Conservation (phyloP, 2,888 invertebrate species). For the Plusia festucae region DNA sequence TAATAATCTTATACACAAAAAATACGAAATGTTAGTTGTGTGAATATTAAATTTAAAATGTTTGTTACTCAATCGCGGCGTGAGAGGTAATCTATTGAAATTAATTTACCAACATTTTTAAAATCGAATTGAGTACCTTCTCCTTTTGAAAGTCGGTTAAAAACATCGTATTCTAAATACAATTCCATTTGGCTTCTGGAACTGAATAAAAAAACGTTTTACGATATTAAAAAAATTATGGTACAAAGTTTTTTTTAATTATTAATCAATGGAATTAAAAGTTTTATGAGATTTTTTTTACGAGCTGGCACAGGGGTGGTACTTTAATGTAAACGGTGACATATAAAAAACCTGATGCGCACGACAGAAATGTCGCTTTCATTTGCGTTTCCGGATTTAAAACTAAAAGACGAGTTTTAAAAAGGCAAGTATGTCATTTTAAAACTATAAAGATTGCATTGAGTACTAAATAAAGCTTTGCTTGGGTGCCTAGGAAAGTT, state of each 20-base stretch:
- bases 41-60: background rate
- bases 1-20: background rate
- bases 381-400: slow-evolving; percentile 7
- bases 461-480: background rate
- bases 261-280: background rate
- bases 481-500: background rate
- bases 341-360: slow-evolving; percentile 6
- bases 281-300: background rate
- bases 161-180: background rate
- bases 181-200: background rate
- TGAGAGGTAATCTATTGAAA: background rate
- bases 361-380: slow-evolving; percentile 3
- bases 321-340: background rate
- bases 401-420: slow-evolving; percentile 3
- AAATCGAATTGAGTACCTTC: too few species aligned
- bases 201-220: background rate
- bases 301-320: background rate
- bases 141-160: too few species aligned
- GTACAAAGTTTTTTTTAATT: background rate
- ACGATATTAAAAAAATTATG: too few species aligned
- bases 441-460: slow-evolving; percentile 1
- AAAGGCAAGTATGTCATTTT: slow-evolving; percentile 2
- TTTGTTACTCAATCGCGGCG: background rate
- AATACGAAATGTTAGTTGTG: background rate
- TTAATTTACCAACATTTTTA: background rate